Conservation (phyloP, 2,113 vertebrate species). For the Amazona vittata region DNA sequence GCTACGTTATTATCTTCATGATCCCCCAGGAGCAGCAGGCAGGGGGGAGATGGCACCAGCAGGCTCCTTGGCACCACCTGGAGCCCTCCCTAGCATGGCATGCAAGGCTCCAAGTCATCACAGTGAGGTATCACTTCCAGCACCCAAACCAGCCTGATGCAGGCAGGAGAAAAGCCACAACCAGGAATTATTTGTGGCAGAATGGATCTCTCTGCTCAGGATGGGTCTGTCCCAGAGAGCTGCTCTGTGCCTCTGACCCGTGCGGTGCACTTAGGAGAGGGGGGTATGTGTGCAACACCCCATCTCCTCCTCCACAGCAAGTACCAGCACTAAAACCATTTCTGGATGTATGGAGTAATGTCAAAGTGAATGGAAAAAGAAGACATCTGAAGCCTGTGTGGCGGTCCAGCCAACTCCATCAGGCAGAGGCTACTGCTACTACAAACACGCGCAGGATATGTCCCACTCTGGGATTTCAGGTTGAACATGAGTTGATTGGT, state of each 20-base stretch:
- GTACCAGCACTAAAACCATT: background rate
- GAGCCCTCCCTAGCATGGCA: accelerated
- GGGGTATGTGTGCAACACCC: accelerated
- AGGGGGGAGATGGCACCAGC: background rate
- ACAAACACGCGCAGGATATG: background rate
- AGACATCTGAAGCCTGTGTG: background rate
- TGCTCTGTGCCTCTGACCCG: background rate
- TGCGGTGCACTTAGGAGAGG: accelerated
- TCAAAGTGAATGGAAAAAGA: background rate
- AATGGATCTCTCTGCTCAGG: background rate
- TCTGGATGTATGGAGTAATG: background rate
- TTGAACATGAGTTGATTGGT: accelerated
- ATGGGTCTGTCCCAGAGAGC: background rate
- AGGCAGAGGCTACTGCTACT: background rate
- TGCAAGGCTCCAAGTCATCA: accelerated
- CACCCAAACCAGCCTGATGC: background rate
- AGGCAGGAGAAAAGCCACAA: background rate
- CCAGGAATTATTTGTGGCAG: background rate
- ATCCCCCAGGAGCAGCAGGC: background rate
- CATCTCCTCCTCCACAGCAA: background rate
- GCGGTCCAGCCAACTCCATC: background rate
- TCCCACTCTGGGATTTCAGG: background rate
- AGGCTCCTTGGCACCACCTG: background rate
- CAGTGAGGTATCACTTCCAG: background rate
- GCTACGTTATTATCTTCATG: accelerated